Evolutionary conservation across 2,888 invertebrate species (phyloP).

Genomic region (Phyllotreta striolata): DNA sequence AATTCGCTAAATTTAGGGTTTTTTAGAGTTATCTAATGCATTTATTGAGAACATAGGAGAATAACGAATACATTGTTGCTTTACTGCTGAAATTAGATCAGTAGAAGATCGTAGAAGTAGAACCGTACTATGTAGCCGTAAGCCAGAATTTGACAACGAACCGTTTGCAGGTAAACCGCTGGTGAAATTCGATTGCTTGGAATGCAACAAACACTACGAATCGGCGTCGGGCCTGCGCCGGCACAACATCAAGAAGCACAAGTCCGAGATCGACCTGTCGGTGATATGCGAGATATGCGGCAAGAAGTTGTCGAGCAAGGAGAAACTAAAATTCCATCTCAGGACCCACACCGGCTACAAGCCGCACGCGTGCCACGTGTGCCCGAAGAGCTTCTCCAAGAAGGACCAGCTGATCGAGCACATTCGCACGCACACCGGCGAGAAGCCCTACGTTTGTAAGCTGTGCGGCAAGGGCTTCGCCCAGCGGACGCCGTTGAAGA

Average conservation of each 20-base stretch:
- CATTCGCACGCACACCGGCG: slow-evolving; percentile 51
- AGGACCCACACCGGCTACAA: slow-evolving; percentile 65
- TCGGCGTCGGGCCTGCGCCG: slow-evolving; percentile 54
- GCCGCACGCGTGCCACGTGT: slow-evolving; percentile 58
- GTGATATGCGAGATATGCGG: slow-evolving; percentile 52
- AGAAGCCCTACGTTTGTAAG: slow-evolving; percentile 57
- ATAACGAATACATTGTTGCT: too few relatives aligned
- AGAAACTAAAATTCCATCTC: slow-evolving; percentile 58
- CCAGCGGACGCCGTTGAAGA: slow-evolving; percentile 64
- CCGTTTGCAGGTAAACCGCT: slow-evolving; percentile 45
- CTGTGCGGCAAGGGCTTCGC: slow-evolving; percentile 60
- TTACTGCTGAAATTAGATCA: too few relatives aligned
- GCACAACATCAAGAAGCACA: slow-evolving; percentile 56
- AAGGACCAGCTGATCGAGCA: slow-evolving; percentile 59
- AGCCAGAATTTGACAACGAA: too few relatives aligned
- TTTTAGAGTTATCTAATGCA: too few relatives aligned
- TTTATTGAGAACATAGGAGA: too few relatives aligned
- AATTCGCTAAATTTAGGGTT: too few relatives aligned
- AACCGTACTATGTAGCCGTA: too few relatives aligned
- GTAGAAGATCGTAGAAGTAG: too few relatives aligned
- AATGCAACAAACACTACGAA: slow-evolving; percentile 60
- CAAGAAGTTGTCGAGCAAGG: slow-evolving; percentile 45
- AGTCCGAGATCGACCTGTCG: slow-evolving; percentile 59
- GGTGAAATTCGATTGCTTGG: slow-evolving; percentile 59
- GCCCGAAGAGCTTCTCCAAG: slow-evolving; percentile 64